Conservation (phyloP, 1,140 invertebrate species). For the Conus ventricosus region DNA sequence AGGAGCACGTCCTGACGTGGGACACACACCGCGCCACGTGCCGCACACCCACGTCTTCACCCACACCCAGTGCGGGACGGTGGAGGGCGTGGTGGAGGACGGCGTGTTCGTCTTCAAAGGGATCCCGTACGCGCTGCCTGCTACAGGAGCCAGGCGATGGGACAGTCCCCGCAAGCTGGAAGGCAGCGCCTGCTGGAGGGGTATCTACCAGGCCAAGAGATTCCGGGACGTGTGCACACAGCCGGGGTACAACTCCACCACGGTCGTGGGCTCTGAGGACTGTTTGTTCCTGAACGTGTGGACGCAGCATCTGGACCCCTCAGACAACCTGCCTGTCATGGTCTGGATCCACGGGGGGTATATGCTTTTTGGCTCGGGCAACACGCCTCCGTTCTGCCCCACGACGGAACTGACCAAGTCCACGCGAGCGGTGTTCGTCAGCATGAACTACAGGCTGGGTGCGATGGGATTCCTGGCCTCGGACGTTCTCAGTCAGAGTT, state of each 20-base stretch:
- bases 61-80: slow-evolving; percentile 34
- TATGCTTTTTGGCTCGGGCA: slow-evolving; percentile 80
- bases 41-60: slow-evolving; percentile 1
- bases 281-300: slow-evolving; percentile 67
- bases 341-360: slow-evolving; percentile 87
- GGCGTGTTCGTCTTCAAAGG: slow-evolving; percentile 87
- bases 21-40: neutral
- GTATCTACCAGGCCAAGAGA: slow-evolving; percentile 38
- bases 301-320: slow-evolving; percentile 54
- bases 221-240: slow-evolving; percentile 54
- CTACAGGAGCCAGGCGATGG: slow-evolving; percentile 81
- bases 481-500: slow-evolving; percentile 44
- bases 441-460: slow-evolving; percentile 65
- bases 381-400: slow-evolving; percentile 71
- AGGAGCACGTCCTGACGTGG: neutral
- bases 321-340: slow-evolving; percentile 79
- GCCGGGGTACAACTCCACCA: slow-evolving; percentile 22
- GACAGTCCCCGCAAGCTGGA: slow-evolving; percentile 79
- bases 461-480: slow-evolving; percentile 63
- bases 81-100: slow-evolving; percentile 71
- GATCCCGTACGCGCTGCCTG: slow-evolving; percentile 90
- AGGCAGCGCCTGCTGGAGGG: slow-evolving; percentile 53
- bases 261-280: slow-evolving; percentile 57
- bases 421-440: slow-evolving; percentile 71
- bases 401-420: slow-evolving; percentile 77